These are phyloP conservation scores for Pristionchus exspectatus DNA, from an alignment of 2,888 invertebrate genomes.

Conservation along the genomic window DNA sequence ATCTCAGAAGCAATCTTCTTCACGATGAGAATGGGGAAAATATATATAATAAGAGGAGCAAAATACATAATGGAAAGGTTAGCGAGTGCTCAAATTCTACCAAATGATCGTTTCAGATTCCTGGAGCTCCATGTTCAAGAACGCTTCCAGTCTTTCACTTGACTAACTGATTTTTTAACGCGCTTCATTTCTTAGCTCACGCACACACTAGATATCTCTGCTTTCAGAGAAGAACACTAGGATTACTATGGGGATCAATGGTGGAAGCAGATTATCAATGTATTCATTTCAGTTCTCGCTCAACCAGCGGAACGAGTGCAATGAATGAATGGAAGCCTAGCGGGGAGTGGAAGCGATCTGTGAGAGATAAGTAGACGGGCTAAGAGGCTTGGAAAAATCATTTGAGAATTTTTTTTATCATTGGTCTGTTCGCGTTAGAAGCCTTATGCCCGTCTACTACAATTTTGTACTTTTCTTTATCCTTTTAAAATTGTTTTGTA, in stretches of 20 bases:
- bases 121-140: neutral
- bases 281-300: neutral
- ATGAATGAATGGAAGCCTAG: too few species aligned
- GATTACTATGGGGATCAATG: neutral
- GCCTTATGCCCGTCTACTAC: too few species aligned
- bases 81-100: neutral
- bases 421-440: too few species aligned
- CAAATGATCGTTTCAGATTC: neutral
- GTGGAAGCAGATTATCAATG: neutral
- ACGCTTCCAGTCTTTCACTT: neutral
- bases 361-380: too few species aligned
- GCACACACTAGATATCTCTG: neutral
- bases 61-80: neutral
- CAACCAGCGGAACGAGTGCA: neutral
- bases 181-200: neutral
- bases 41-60: neutral
- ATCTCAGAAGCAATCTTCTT: too few species aligned
- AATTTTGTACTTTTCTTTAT: too few species aligned
- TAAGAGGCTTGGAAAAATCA: too few species aligned
- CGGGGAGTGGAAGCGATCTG: too few species aligned
- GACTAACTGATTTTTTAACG: neutral
- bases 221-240: conserved; percentile 7
- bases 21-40: too few species aligned
- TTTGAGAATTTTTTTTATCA: too few species aligned
- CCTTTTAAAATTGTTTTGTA: too few species aligned